Evolutionary conservation across 1,140 invertebrate genomes (phyloP), one percentile per base, ranked within the genome.

Genomic region (Cardiocondyla obscurior): DNA sequence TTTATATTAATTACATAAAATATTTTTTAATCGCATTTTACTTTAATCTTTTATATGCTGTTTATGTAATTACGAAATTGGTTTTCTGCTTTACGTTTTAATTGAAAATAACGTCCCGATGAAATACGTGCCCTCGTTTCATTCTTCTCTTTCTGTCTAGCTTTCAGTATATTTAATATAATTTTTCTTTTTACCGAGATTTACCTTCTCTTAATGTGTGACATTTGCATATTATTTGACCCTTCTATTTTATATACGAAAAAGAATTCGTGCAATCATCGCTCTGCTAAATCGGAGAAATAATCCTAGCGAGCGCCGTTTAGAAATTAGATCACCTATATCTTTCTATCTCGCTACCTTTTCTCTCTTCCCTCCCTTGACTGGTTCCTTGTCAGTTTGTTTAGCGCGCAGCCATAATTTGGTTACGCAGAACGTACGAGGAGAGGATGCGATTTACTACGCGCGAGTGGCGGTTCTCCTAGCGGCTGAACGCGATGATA

Each of bases 401-500:
- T 81, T 60, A 58, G 51, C 44, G 44, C 28, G 64, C 28, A 64
- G 58, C 44, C 64, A 62, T 82, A 81, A 85, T 84, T 87, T 76
- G 33, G 33, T 62, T 62, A 62, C 42, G 51, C 55, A n/a, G 36
- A 65, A 65, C 25, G 42, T 46, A 67, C 39, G 62, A 57, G 49
- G 30, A 60, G 51, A 81, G 19, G 33, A 39, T 22, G 19, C 46
- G 60, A 25, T 14, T 25, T 53, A 42, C 46, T 82, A 77, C 36
- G 14, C 28, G 67, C 39, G 77, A 58, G 28, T 14, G 57, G 39
- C 46, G 60, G 62, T 51, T 85, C 81, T 76, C 65, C 39, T 58
- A 88, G 84, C 82, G 82, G 87, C 73, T 86, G 84, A 81, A 89
- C 84, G 85, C 85, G 81, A 77, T 64, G 87, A 83, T 88, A 88